phyloP scores from a whole-genome alignment of 2,113 vertebrate genomes.

The Rutilus rutilus region DNA sequence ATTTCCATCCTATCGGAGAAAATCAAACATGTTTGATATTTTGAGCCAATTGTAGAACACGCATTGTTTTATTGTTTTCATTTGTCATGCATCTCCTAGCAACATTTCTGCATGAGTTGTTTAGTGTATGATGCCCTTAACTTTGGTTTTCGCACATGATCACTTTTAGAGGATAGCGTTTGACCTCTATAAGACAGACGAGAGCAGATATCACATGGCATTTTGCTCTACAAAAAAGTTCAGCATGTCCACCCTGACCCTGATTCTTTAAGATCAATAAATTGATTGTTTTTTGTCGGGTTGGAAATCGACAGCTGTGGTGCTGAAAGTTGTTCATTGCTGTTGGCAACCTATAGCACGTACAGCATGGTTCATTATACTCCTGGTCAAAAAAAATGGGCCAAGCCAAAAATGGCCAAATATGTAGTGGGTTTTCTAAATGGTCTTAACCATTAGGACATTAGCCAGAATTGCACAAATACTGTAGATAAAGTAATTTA shows the following conservation, averaged over 20 bases:
- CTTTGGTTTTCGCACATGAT: neutral
- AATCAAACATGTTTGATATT: neutral
- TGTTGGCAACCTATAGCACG: neutral
- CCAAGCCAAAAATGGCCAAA: too few species aligned
- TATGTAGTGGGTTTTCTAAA: too few species aligned
- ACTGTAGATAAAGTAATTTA: too few species aligned
- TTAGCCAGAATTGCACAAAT: too few species aligned
- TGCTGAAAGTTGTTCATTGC: neutral
- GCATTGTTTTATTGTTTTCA: neutral
- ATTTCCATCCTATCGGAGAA: neutral
- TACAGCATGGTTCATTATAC: neutral
- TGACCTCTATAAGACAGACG: neutral
- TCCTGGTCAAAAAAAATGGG: too few species aligned
- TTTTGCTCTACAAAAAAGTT: neutral
- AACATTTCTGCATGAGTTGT: neutral
- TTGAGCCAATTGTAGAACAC: neutral
- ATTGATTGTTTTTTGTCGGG: constrained; percentile 9
- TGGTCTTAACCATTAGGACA: too few species aligned
- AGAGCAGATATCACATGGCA: neutral
- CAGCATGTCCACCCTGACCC: neutral
- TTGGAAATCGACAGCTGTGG: neutral
- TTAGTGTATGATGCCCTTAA: neutral
- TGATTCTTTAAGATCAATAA: constrained; percentile 23
- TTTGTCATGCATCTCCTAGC: neutral
- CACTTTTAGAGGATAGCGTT: neutral